These are phyloP conservation scores for Taurulus bubalis DNA, from an alignment of 2,113 vertebrate species.

Conservation along the genomic window DNA sequence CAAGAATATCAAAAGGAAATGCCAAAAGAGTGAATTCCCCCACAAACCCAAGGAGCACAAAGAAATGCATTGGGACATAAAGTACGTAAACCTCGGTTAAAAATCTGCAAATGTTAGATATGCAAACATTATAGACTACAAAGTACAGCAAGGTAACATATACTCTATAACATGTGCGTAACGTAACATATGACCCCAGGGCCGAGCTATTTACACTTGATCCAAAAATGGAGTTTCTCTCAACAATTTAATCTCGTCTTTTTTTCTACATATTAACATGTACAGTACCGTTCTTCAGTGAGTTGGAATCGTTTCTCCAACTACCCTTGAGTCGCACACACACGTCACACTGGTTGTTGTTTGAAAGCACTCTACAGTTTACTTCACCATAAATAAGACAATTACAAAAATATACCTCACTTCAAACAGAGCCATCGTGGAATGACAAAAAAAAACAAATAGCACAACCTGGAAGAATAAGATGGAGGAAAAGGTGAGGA, in stretches of 20 bases:
- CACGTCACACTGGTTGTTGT: slow-evolving; percentile 23
- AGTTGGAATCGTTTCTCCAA: slow-evolving; percentile 54
- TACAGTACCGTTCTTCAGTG: slow-evolving; percentile 53
- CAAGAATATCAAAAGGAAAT: slow-evolving; percentile 79
- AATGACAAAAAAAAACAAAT: slow-evolving; percentile 51
- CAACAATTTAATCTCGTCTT: slow-evolving; percentile 21
- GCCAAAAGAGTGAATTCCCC: slow-evolving; percentile 47
- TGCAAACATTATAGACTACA: slow-evolving; percentile 73
- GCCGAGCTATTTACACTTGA: slow-evolving; percentile 73
- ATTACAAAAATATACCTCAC: slow-evolving; percentile 84
- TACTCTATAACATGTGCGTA: slow-evolving; percentile 67
- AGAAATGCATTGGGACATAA: slow-evolving; percentile 64
- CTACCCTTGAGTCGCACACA: slow-evolving; percentile 34
- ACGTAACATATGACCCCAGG: slow-evolving; percentile 56
- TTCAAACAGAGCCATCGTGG: slow-evolving; percentile 69
- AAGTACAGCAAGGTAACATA: slow-evolving; percentile 51
- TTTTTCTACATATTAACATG: slow-evolving; percentile 77
- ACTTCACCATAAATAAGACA: slow-evolving; percentile 81
- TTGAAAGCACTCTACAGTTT: slow-evolving; percentile 67
- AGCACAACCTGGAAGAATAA: slow-evolving; percentile 23
- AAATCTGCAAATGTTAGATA: slow-evolving; percentile 64
- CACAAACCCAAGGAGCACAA: slow-evolving; percentile 44
- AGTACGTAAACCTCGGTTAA: slow-evolving; percentile 63
- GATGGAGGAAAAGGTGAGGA: neutral
- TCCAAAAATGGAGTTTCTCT: slow-evolving; percentile 56